Conservation (phyloP, 1,140 invertebrate genomes). For the Temnothorax longispinosus region DNA sequence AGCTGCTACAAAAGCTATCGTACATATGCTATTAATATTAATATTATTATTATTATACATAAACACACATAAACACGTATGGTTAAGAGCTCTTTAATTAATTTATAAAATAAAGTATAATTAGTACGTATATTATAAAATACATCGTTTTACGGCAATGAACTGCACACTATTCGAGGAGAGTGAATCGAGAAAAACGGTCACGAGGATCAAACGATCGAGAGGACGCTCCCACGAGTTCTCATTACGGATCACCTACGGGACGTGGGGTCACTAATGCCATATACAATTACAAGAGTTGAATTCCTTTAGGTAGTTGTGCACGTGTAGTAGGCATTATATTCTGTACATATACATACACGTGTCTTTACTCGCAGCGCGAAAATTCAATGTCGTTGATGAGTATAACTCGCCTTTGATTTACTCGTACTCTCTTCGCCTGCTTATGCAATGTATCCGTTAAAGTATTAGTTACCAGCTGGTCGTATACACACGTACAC, state of each 20-base stretch:
- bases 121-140: constrained; percentile 81
- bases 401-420: constrained; percentile 29
- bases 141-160: constrained; percentile 75
- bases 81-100: constrained; percentile 85
- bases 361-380: constrained; percentile 21
- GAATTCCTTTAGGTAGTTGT: constrained; percentile 59
- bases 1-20: constrained; percentile 82
- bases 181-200: constrained; percentile 57
- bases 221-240: constrained; percentile 70
- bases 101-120: constrained; percentile 85
- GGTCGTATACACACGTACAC: background rate
- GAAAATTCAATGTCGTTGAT: constrained; percentile 42
- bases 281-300: constrained; percentile 61
- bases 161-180: constrained; percentile 72
- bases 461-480: constrained; percentile 54
- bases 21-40: constrained; percentile 80
- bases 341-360: constrained; percentile 57
- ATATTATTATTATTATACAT: constrained; percentile 82
- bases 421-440: constrained; percentile 35
- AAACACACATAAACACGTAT: constrained; percentile 84
- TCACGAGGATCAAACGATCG: constrained; percentile 52
- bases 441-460: constrained; percentile 45
- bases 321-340: constrained; percentile 45
- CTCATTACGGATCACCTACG: constrained; percentile 48
- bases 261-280: constrained; percentile 42